Base-by-base conservation (phyloP, 2,797 vertebrate genomes). In the Poliocrania exsul region DNA sequence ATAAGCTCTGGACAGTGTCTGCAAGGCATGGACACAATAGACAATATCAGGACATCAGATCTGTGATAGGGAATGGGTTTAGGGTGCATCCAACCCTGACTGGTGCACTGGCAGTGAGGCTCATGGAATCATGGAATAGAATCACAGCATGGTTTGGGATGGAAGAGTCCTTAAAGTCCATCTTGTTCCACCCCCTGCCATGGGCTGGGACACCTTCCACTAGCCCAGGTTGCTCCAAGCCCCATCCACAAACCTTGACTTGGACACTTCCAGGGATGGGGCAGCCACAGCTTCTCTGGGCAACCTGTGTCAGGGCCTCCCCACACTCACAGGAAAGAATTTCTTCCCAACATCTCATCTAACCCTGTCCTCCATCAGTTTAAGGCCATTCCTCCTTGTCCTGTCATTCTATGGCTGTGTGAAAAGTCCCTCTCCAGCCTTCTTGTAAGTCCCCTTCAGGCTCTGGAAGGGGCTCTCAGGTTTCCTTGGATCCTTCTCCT, bases 401-500 rank as follows among this genome's bases (percentile, higher is more conserved):
- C 35, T 50, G 1, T 64, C 7, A 2, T 23, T 9, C 7, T 35
- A 58, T 7, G 2, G 1, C 21, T 21, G n/a, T 11, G 15, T 25
- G 8, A 54, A 28, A 2, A 38, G 16, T 19, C 4, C 26, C 12
- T 50, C 54, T 28, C 14, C 47, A 58, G 10, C 26, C 37, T 42
- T 62, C 13, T 31, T 47, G 5, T 4, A 46, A 10, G 33, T 25
- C 16, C 10, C 14, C 49, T 64, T 56, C 3, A 67, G 16, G 26
- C 6, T 0, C 23, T 49, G 46, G 0, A 9, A 60, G n/a, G 16
- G 4, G 2, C 29, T 18, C 9, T 18, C 12, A 74, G 16, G 0
- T 58, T 16, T 92, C 53, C 12, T 6, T 1, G 5, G 20, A 53
- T 1, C 25, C 33, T 83, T 73, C 33, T 19, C 18, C 13, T 70